A percentile compares a stretch with the other conserved stretches of the same genome.
Evolutionary conservation across 2,113 vertebrate species (phyloP).

Genomic region (Dinomys branickii): DNA sequence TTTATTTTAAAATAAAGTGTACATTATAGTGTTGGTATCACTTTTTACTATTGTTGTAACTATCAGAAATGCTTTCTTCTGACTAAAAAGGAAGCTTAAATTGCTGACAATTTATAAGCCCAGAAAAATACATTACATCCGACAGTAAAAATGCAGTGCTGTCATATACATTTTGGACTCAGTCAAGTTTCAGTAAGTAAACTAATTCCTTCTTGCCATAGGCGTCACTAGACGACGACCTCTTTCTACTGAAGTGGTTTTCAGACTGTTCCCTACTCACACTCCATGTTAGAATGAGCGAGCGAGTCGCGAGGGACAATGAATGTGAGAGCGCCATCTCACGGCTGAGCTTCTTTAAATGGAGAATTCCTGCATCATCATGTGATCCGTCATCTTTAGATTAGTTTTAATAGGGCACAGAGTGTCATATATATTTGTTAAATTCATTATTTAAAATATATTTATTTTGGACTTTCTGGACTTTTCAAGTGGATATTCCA

Average conservation of each 20-base stretch:
- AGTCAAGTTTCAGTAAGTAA: neutral
- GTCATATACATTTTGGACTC: neutral
- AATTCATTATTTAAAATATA: slow-evolving; percentile 50
- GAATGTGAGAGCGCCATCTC: neutral
- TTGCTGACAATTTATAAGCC: neutral
- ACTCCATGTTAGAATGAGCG: neutral
- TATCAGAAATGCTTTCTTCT: slow-evolving; percentile 23
- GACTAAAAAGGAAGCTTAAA: slow-evolving; percentile 30
- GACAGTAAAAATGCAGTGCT: neutral
- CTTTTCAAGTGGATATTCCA: slow-evolving; percentile 52
- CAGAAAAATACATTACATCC: neutral
- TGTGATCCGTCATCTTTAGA: neutral
- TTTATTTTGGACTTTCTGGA: slow-evolving; percentile 14
- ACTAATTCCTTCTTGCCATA: neutral
- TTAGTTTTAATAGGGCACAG: slow-evolving; percentile 12
- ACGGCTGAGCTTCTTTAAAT: neutral
- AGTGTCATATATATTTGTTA: neutral
- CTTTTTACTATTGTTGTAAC: neutral
- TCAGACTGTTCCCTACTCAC: neutral
- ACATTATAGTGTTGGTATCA: neutral
- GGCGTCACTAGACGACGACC: neutral
- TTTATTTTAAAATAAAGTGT: slow-evolving; percentile 2
- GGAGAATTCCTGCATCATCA: neutral
- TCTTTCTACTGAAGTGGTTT: neutral
- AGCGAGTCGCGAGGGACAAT: slow-evolving; percentile 2